A percentile compares a stretch with the other conserved stretches of the same genome.
Conservation (phyloP, 2,113 vertebrate species). For the Strix uralensis region DNA sequence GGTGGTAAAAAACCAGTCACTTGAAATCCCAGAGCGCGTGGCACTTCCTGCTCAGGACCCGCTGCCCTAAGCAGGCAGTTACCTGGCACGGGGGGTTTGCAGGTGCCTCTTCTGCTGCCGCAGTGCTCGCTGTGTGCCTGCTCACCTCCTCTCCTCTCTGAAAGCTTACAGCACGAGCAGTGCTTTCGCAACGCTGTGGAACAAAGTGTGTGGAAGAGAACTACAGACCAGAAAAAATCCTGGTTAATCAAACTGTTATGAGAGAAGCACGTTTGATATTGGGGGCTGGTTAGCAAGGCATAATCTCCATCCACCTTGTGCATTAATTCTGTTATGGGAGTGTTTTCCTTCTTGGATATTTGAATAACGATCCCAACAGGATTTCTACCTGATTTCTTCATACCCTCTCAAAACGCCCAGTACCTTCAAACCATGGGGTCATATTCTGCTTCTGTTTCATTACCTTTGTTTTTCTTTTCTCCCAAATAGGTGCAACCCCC, state of each 20-base stretch:
- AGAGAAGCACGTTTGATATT: neutral
- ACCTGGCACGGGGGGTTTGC: too few species aligned
- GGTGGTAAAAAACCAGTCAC: neutral
- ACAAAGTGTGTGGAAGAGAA: neutral
- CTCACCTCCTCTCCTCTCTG: neutral
- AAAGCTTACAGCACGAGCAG: neutral
- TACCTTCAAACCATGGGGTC: neutral
- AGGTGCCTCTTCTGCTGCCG: too few species aligned
- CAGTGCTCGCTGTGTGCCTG: neutral
- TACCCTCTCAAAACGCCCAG: neutral
- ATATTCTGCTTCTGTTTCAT: neutral
- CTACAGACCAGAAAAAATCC: neutral
- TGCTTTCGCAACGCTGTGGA: neutral
- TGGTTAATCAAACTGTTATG: neutral
- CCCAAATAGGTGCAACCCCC: neutral
- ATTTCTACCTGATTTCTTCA: neutral
- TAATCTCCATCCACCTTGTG: neutral
- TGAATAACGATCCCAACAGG: neutral
- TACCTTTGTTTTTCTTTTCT: neutral
- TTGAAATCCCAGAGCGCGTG: accelerated
- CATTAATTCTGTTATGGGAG: neutral
- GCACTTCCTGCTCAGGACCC: neutral
- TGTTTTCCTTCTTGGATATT: neutral
- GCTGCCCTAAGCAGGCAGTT: neutral
- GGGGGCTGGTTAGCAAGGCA: neutral